A percentile compares a stretch with the other conserved stretches of the same genome.
Conservation (phyloP, 1,140 invertebrate species). For the Aphidius gifuensis region DNA sequence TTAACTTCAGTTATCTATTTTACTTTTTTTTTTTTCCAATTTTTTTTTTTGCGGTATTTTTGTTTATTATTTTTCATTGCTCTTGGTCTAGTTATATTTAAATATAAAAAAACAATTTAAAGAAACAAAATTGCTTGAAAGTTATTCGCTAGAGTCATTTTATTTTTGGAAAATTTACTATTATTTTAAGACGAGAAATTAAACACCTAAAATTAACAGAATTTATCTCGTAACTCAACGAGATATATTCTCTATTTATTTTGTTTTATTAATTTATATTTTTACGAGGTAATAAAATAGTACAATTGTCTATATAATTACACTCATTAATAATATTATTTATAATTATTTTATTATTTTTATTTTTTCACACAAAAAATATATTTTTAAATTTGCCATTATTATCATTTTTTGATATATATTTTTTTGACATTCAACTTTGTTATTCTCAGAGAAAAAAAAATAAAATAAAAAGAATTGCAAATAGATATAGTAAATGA, state of each 20-base stretch:
- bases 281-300: too few species aligned
- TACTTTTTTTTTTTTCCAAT: slow-evolving; percentile 11
- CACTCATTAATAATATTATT: too few species aligned
- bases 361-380: too few species aligned
- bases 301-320: too few species aligned
- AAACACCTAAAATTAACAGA: too few species aligned
- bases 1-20: slow-evolving; percentile 16
- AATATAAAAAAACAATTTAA: not conserved
- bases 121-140: not conserved
- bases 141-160: not conserved
- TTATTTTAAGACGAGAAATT: too few species aligned
- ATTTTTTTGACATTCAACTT: too few species aligned
- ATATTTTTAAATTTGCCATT: too few species aligned
- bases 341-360: too few species aligned
- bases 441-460: not conserved
- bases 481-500: not conserved
- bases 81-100: not conserved
- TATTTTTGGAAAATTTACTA: slow-evolving; percentile 6
- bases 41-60: slow-evolving; percentile 4
- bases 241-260: not conserved
- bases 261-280: not conserved
- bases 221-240: too few species aligned
- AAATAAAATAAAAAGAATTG: not conserved
- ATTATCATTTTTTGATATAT: too few species aligned
- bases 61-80: slow-evolving; percentile 14